Evolutionary conservation across 64 coral and sea anemone genomes (phyloP).

Genomic region (Actinia tenebrosa): DNA sequence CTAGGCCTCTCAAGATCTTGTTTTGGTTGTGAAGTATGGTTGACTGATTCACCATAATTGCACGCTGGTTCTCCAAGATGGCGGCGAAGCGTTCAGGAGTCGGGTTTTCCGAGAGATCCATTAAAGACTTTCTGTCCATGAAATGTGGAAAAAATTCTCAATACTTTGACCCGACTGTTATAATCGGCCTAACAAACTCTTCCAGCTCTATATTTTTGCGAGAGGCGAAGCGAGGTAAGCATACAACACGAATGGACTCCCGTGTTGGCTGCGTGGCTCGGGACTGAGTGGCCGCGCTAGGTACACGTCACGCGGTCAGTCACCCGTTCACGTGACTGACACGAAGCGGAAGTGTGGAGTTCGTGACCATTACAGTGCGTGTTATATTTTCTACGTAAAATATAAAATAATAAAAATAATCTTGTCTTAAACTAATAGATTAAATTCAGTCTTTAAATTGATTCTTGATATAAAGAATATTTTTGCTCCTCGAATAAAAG

Average conservation of each 20-base stretch:
- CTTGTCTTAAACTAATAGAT: background rate
- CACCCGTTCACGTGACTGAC: constrained; percentile 20
- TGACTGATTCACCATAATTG: constrained; percentile 96
- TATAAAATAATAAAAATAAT: too few relatives aligned
- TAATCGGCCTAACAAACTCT: background rate
- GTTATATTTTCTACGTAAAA: background rate
- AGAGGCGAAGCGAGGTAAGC: background rate
- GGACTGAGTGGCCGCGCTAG: constrained; percentile 28
- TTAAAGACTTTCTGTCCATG: constrained; percentile 14
- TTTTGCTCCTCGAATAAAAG: too few relatives aligned
- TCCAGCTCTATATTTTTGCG: background rate
- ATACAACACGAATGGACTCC: constrained; percentile 7
- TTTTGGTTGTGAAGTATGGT: constrained; percentile 94
- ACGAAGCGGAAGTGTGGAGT: constrained; percentile 28
- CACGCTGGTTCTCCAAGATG: constrained; percentile 99
- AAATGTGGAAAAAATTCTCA: background rate
- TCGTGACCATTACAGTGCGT: background rate
- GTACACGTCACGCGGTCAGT: constrained; percentile 29
- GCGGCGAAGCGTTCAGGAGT: constrained; percentile 89
- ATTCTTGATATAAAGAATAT: too few relatives aligned
- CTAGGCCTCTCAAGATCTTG: constrained; percentile 87
- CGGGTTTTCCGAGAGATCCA: constrained; percentile 46
- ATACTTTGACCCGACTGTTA: background rate
- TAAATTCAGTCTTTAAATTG: background rate
- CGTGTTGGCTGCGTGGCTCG: constrained; percentile 32